Evolutionary conservation across 2,113 vertebrate genomes (phyloP), one percentile per base, ranked within the genome.

Genomic region (Montifringilla adamsi): DNA sequence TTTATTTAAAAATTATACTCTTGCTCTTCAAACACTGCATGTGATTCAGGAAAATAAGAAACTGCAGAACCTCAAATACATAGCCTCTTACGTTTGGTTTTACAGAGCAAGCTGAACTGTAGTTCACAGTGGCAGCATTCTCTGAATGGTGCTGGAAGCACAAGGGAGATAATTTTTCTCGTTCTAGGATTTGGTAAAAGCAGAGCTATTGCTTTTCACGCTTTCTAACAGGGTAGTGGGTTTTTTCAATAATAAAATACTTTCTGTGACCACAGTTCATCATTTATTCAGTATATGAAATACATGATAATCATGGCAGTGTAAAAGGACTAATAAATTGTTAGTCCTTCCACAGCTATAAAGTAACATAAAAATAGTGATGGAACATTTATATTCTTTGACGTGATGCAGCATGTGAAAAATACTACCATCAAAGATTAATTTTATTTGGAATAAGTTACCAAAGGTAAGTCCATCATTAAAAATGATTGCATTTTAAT

Each of bases 371-470:
- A 93, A 92, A 92, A 75, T 69, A 92, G 43, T 70, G 77, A 84
- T 89, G 43, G 64, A 74, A 43, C 47, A 78, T 89, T 94, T 89
- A 43, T 94, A 87, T 44, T 75, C 89, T 84, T 84, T 84, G 89
- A 87, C 1, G 10, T 78, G 60, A 70, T 63, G 37, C 33, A 81
- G 23, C 55, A 89, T 74, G 26, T 87, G 64, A 49, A 81, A 76
- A 76, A 84, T 56, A 77, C 26, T 80, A 31, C 28, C 15, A 91
- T 81, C 64, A 86, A 89, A 92, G 84, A 81, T 84, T 78, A 87
- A 78, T 93, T 95, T 75, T 78, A 82, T 89, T 93, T 93, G 44
- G 52, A 93, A 91, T 60, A 94, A 74, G 20, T 6, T 84, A 82
- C 60, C 47, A 94, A 94, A 79, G 64, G 23, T 66, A 93, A 93